Conservation (phyloP, 2,888 invertebrate species). For the Sympetrum striolatum region DNA sequence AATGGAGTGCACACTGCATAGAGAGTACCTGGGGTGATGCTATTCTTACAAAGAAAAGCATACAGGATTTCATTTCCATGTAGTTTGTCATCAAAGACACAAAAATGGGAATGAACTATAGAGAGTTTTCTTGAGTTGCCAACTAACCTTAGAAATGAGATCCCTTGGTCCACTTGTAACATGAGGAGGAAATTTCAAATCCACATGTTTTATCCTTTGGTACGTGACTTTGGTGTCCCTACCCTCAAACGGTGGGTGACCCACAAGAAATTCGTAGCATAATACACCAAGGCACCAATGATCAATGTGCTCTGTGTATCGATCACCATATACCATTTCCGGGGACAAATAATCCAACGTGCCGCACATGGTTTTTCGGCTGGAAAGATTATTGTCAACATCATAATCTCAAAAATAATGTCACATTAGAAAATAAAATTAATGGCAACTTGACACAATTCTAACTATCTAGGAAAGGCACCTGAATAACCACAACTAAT, state of each 20-base stretch:
- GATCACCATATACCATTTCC: conserved; percentile 90
- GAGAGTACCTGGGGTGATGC: too few relatives aligned
- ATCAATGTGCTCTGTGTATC: conserved; percentile 88
- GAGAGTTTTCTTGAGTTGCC: background rate
- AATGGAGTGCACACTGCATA: too few relatives aligned
- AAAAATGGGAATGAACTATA: background rate
- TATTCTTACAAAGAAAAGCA: too few relatives aligned
- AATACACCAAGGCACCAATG: conserved; percentile 96
- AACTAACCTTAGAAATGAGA: conserved; percentile 71
- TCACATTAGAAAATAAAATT: background rate
- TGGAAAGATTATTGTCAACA: conserved; percentile 55
- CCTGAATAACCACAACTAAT: background rate
- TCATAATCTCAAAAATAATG: background rate
- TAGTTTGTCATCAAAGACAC: too few relatives aligned
- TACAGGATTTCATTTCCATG: background rate
- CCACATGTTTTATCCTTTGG: conserved; percentile 74
- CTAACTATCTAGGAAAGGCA: background rate
- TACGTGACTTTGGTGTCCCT: conserved; percentile 77
- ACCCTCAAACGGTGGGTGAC: conserved; percentile 90
- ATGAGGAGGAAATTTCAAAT: conserved; percentile 74
- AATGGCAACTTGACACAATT: background rate
- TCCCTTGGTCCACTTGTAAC: conserved; percentile 76
- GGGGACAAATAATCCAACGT: conserved; percentile 95
- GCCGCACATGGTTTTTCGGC: conserved; percentile 91
- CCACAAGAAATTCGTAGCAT: conserved; percentile 92